Evolutionary conservation across 37 sponge, comb jelly and placozoan species (phyloP).

Genomic region (Haliclona indistincta): DNA sequence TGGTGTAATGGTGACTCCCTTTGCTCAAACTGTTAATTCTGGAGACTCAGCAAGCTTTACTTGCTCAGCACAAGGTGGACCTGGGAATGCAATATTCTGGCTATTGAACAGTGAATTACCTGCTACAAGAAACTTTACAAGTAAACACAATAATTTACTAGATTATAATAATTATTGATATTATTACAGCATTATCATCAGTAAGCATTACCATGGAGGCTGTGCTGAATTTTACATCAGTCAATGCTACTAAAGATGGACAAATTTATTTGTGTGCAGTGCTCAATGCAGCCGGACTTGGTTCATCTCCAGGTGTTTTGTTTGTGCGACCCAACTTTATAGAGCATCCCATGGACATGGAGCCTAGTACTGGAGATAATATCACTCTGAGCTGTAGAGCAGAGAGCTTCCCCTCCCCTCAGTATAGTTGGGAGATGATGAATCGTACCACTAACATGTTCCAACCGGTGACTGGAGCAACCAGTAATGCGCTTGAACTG

Average conservation of each 20-base stretch:
- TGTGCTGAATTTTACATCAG: too few relatives aligned
- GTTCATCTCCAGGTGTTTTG: conserved; percentile 8
- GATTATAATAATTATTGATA: too few relatives aligned
- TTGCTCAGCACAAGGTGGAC: conserved; percentile 59
- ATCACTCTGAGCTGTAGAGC: conserved; percentile 15
- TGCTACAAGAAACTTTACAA: too few relatives aligned
- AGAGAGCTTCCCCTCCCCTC: conserved; percentile 19
- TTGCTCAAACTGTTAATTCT: neutral
- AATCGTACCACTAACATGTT: neutral
- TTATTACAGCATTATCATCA: neutral
- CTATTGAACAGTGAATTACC: too few relatives aligned
- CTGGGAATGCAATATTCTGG: conserved; percentile 44
- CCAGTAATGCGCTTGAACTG: neutral
- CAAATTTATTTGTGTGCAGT: conserved; percentile 64
- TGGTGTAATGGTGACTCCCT: conserved; percentile 12
- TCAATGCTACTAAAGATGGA: conserved; percentile 45
- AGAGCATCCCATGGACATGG: neutral
- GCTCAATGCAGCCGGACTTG: conserved; percentile 58
- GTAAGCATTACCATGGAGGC: conserved; percentile 9
- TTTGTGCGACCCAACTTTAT: conserved; percentile 20
- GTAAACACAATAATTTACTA: too few relatives aligned
- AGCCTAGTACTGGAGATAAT: neutral
- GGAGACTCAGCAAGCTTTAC: neutral
- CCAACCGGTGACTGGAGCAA: neutral
- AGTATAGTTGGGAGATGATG: conserved; percentile 19